Base-by-base conservation (phyloP, 37 sponge, comb jelly and placozoan species). In the Halichondria panicea region DNA sequence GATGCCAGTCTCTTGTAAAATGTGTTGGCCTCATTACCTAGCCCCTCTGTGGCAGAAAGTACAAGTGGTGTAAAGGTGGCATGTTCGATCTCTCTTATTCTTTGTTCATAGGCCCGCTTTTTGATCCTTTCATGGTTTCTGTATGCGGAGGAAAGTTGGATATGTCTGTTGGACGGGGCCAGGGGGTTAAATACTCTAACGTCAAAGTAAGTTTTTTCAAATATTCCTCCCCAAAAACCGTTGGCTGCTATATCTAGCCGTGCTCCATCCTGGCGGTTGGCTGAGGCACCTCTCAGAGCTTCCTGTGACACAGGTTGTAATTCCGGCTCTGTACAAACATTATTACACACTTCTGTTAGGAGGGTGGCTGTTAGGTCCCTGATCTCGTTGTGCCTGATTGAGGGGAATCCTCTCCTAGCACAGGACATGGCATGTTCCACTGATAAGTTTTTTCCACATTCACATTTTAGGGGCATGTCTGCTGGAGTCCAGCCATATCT, bases 381-480 rank as follows among this genome's bases (percentile, higher is more conserved):
- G 37, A 74, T 63, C 30, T 75, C 76, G 18, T 75, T 75, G 63
- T 75, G 63, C 32, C 44, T 35, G 39, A 75, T 59, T 34, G 76
- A 75, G 31, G 76, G 76, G 38, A 66, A 75, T 36, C 76, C 43
- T 30, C 76, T 66, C 30, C 43, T 24, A 40, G 40, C n/a, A 38
- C 63, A 75, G 61, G 25, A 40, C 25, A 75, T 28, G 28, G 76
- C 76, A 75, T 75, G 76, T 42, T 71, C 55, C 27, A 71, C 34
- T 34, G 34, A 32, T 28, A 71, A 46, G 24, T 27, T 71, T 28
- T 53, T 66, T 38, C 76, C 63, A 62, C 76, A 75, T 25, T 38
- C 43, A 62, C 76, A 75, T 22, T 31, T 33, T 12, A 25, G 25
- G 24, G 63, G 76, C 25, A 75, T 28, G 44, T 28, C 44, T 31